Percentiles rank a stretch among this genome's conserved stretches.
phyloP scores from a whole-genome alignment of 2,797 vertebrate species.

The Champsocephalus gunnari region DNA sequence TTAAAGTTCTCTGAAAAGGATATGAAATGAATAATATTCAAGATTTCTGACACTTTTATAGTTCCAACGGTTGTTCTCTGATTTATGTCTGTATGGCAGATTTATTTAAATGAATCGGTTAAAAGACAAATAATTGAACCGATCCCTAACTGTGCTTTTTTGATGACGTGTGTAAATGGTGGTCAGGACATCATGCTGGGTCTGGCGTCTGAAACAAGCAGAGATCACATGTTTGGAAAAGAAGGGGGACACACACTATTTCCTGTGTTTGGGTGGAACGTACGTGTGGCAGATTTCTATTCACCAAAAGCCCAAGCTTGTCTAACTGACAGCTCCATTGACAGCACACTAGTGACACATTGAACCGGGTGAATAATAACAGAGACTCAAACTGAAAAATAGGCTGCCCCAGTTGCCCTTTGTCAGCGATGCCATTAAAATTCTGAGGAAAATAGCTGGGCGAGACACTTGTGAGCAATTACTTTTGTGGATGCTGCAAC shows the following conservation, averaged over 20 bases:
- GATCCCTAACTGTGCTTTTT: slow-evolving; percentile 22
- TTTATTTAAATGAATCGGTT: slow-evolving; percentile 14
- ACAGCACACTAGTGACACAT: slow-evolving; percentile 61
- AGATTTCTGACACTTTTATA: not conserved
- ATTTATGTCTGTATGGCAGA: not conserved
- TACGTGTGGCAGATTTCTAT: slow-evolving; percentile 15
- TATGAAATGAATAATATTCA: not conserved
- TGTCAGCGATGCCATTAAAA: slow-evolving; percentile 63
- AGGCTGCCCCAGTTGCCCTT: slow-evolving; percentile 49
- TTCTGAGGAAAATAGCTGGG: slow-evolving; percentile 54
- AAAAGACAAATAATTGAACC: not conserved
- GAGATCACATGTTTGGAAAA: slow-evolving; percentile 58
- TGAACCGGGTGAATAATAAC: slow-evolving; percentile 67
- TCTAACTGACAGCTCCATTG: slow-evolving; percentile 67
- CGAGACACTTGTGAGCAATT: slow-evolving; percentile 60
- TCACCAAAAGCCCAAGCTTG: slow-evolving; percentile 45
- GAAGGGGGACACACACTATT: slow-evolving; percentile 42
- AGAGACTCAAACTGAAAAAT: slow-evolving; percentile 56
- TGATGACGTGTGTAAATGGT: slow-evolving; percentile 51
- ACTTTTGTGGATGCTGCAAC: slow-evolving; percentile 42
- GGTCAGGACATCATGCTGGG: slow-evolving; percentile 55
- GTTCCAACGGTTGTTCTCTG: not conserved
- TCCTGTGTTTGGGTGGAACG: slow-evolving; percentile 61
- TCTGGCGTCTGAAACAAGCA: slow-evolving; percentile 52
- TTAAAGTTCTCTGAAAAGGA: not conserved